These are phyloP conservation scores for Amblyraja radiata DNA, from an alignment of 2,797 vertebrate species.

Conservation along the genomic window DNA sequence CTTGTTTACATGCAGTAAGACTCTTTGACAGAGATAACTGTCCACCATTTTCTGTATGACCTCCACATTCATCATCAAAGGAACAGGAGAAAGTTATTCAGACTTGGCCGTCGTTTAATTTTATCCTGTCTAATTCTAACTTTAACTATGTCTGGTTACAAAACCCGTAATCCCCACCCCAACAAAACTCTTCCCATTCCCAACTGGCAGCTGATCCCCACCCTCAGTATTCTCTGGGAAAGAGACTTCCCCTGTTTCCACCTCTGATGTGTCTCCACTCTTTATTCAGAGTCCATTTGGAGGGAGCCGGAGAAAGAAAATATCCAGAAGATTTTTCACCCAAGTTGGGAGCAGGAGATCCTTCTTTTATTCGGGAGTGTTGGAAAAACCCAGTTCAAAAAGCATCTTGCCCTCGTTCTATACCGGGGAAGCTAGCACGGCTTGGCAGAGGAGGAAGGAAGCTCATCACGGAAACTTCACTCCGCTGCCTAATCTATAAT, in stretches of 20 bases:
- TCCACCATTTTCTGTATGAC: too few species aligned
- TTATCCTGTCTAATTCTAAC: background rate
- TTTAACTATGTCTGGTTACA: background rate
- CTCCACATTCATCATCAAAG: too few species aligned
- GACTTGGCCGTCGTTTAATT: background rate
- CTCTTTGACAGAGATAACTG: too few species aligned
- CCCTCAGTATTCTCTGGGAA: background rate
- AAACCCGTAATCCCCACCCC: background rate
- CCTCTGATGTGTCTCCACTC: too few species aligned
- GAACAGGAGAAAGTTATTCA: background rate
- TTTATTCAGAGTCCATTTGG: background rate
- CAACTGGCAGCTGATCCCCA: background rate
- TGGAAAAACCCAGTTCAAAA: background rate
- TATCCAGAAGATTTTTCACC: background rate
- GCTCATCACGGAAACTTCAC: conserved; percentile 26
- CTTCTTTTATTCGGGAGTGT: background rate
- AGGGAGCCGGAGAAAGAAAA: background rate
- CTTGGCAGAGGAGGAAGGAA: background rate
- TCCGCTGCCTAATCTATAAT: conserved; percentile 4
- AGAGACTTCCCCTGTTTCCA: background rate
- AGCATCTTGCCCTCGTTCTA: background rate
- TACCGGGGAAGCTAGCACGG: background rate
- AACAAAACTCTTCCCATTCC: background rate
- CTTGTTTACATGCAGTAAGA: too few species aligned
- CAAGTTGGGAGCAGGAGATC: background rate